Evolutionary conservation across 2,113 vertebrate genomes (phyloP).

Genomic region (Pangasianodon gigas): DNA sequence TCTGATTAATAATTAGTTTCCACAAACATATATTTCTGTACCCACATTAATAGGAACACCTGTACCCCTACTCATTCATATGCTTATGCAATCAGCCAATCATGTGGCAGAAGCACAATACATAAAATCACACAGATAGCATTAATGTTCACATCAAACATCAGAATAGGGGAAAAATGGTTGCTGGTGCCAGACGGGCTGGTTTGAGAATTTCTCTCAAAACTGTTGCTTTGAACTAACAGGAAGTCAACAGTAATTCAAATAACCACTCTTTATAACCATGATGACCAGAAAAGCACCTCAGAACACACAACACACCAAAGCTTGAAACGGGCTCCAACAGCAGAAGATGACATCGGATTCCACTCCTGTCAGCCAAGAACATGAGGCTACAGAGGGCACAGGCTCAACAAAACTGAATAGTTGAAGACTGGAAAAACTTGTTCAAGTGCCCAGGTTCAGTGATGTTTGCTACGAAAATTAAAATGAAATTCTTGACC

Average conservation of each 20-base stretch:
- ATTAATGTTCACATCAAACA: constrained; percentile 3
- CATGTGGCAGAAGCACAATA: neutral
- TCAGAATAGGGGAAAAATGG: no score
- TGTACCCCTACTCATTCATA: neutral
- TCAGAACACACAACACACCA: neutral
- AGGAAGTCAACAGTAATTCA: no score
- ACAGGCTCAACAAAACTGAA: no score
- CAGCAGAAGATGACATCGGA: neutral
- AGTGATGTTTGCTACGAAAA: neutral
- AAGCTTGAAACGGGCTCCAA: neutral
- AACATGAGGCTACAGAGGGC: no score
- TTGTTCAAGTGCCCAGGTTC: neutral
- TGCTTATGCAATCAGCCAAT: neutral
- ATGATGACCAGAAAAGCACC: no score
- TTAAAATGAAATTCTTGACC: neutral
- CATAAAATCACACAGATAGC: neutral
- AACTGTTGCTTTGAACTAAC: neutral
- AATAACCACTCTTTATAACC: no score
- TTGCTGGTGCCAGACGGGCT: no score
- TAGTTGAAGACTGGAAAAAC: neutral
- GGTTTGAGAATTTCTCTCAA: no score
- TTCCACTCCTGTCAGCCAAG: no score
- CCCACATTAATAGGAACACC: neutral
- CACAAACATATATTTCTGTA: neutral
- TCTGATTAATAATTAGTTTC: no score